These are phyloP conservation scores for Rhinogobius similis DNA, from an alignment of 2,113 vertebrate species.

Conservation along the genomic window DNA sequence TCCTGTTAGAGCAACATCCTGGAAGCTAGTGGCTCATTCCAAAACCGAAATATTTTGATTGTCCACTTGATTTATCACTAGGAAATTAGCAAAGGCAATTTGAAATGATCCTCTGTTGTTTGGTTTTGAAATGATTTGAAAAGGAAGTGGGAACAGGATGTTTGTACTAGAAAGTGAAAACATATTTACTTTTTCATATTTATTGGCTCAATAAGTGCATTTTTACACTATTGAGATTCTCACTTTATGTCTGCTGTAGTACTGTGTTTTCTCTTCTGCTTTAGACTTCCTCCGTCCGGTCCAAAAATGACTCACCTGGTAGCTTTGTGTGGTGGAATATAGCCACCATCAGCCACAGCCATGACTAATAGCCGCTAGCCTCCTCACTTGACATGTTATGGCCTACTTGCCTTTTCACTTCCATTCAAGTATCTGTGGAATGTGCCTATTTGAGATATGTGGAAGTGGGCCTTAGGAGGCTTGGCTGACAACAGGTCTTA, in stretches of 20 bases:
- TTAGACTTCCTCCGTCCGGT: slow-evolving; percentile 60
- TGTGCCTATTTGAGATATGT: slow-evolving; percentile 37
- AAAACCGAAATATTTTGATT: not conserved
- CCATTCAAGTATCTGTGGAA: slow-evolving; percentile 51
- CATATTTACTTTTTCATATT: not conserved
- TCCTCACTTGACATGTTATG: slow-evolving; percentile 27
- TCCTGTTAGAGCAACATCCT: slow-evolving; percentile 2
- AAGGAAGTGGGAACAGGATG: slow-evolving; percentile 71
- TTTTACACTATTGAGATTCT: slow-evolving; percentile 9
- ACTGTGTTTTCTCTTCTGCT: slow-evolving; percentile 70
- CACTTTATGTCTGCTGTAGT: slow-evolving; percentile 13
- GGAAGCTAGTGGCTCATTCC: not conserved
- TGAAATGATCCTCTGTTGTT: too few species aligned
- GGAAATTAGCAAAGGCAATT: not conserved
- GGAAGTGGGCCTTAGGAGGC: not conserved
- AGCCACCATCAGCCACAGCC: slow-evolving; percentile 18
- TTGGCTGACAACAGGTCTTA: not conserved
- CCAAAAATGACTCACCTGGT: slow-evolving; percentile 55
- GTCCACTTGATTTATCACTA: not conserved
- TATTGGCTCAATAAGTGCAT: not conserved
- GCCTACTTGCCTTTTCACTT: slow-evolving; percentile 55
- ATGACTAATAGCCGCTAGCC: slow-evolving; percentile 29
- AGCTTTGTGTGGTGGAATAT: slow-evolving; percentile 20
- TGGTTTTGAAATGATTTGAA: slow-evolving; percentile 36
- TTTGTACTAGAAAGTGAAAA: slow-evolving; percentile 67